These are phyloP conservation scores for Vombatus ursinus DNA, from an alignment of 2,113 vertebrate species.

Conservation along the genomic window DNA sequence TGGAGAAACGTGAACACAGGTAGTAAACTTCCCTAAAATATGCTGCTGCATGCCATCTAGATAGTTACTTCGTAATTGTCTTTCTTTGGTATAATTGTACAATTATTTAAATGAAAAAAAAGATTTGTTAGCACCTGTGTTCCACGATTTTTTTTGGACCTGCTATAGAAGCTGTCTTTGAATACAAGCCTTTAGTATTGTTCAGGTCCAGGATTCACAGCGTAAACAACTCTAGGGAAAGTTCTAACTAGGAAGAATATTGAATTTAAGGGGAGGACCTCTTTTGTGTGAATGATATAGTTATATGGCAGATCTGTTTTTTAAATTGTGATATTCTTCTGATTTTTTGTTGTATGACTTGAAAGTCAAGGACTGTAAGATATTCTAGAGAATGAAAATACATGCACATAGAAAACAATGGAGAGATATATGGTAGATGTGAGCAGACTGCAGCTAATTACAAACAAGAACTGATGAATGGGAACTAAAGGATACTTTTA, in stretches of 20 bases:
- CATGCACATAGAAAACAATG: no score
- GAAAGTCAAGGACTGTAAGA: neutral
- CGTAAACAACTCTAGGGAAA: slow-evolving; percentile 24
- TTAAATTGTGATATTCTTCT: neutral
- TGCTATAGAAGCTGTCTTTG: neutral
- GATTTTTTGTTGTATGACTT: neutral
- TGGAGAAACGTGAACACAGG: neutral
- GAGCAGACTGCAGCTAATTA: no score
- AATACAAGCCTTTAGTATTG: neutral
- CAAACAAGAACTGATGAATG: no score
- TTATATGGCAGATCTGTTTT: neutral
- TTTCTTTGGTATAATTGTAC: slow-evolving; percentile 12
- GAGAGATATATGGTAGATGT: no score
- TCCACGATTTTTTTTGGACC: neutral
- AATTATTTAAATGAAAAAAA: slow-evolving; percentile 59
- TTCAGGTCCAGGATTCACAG: neutral
- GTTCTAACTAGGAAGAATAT: neutral
- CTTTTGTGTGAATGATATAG: neutral
- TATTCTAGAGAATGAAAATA: neutral
- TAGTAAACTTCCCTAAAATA: neutral
- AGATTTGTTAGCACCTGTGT: slow-evolving; percentile 15
- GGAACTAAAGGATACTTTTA: no score
- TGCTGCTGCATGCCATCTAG: neutral
- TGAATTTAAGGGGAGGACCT: neutral
- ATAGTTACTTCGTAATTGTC: slow-evolving; percentile 27